Evolutionary conservation across 2,797 vertebrate genomes (phyloP), one percentile per base, ranked within the genome.

Genomic region (Hippopotamyrus pictus): DNA sequence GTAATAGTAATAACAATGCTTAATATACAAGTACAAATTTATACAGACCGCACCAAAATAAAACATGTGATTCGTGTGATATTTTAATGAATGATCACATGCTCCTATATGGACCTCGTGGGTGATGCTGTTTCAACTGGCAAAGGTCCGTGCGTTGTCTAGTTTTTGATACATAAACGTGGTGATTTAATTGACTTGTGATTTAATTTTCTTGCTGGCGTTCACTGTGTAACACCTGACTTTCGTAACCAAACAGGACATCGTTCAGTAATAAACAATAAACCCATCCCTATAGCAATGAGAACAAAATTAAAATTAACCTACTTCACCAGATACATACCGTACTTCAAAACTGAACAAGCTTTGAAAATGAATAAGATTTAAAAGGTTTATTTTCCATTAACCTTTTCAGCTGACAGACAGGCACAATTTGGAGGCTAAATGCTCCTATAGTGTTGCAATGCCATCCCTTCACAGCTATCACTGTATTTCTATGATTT

Each of bases 381-480:
- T 94, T 93, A 95, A 95, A 93, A 93, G 94, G 95, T 96, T 96
- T 94, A 94, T 91, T 93, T 94, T 88, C 95, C 93, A 95, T 96
- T 94, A 95, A 94, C 91, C 41, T 88, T 90, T 93, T 92, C 86
- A 90, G 92, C 91, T 88, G 91, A 92, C 91, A n/a, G 91, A 92
- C 91, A 19, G 17, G 92, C 90, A 82, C 90, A 91, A 92, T 91
- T 89, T 73, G 89, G 87, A 88, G 73, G 88, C 90, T 91, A 91
- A 14, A 88, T 88, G 86, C 83, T 88, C 50, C 59, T 88, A 83
- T 90, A 91, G 91, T 93, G 76, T 65, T 86, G 91, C 90, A 91
- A 37, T 89, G 86, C 37, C 53, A 17, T 69, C 44, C 41, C 88
- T 41, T 87, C 25, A 22, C 50, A 53, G n/a, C 53, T 46, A n/a